A percentile compares a stretch with the other conserved stretches of the same genome.
Conservation (phyloP, 2,113 vertebrate genomes). For the Notothenia rossii region DNA sequence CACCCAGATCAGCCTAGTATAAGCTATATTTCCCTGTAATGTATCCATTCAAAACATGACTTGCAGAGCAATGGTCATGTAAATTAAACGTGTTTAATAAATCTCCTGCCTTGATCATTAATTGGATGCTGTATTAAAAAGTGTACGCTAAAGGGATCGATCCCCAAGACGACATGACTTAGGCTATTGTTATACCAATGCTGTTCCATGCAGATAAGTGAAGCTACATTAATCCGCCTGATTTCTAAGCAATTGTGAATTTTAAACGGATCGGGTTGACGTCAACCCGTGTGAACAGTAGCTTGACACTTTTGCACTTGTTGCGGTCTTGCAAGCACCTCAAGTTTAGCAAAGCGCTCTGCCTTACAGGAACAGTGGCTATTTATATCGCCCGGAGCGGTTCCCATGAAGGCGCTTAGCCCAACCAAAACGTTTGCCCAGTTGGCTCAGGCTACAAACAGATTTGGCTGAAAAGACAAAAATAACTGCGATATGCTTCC, state of each 20-base stretch:
- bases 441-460: constrained; percentile 64
- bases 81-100: not conserved
- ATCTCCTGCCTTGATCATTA: not conserved
- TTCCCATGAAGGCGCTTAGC: constrained; percentile 74
- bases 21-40: not conserved
- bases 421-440: constrained; percentile 66
- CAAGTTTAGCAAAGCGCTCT: constrained; percentile 39
- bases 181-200: not conserved
- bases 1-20: not conserved
- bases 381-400: constrained; percentile 74
- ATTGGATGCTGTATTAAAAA: not conserved
- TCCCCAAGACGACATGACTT: fast-evolving
- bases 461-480: constrained; percentile 74
- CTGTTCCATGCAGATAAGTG: not conserved
- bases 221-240: not conserved
- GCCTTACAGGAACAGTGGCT: constrained; percentile 53
- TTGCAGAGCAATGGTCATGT: not conserved
- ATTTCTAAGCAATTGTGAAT: not conserved
- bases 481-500: constrained; percentile 64
- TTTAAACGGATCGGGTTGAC: too few species aligned
- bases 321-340: constrained; percentile 64
- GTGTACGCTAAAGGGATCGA: not conserved
- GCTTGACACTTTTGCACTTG: constrained; percentile 73
- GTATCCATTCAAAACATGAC: not conserved
- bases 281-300: constrained; percentile 1